Base-by-base conservation (phyloP, 2,113 vertebrate species). In the Prinia subflava region DNA sequence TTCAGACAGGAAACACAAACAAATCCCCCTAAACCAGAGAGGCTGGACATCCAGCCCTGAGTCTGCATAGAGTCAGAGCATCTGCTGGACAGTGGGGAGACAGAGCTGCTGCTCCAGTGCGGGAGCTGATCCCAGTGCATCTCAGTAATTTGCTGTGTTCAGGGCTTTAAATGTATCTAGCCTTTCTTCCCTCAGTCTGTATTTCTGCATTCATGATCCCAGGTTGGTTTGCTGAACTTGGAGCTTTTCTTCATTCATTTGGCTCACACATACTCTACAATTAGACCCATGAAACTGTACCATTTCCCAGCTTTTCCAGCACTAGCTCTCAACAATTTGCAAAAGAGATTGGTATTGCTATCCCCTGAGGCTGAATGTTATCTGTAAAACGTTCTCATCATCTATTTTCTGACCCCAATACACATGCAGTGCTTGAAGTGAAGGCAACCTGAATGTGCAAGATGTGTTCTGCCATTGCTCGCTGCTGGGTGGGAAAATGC, bases 81-180 rank as follows among this genome's bases (percentile, higher is more conserved):
- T 68, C 42, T 31, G 11, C 60, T 59, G 67, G 49, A 35, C 63
- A 16, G 6, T 11, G 23, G 15, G 47, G 33, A 62, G 39, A 24
- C 23, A 22, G 52, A 83, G 24, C 15, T 63, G 21, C 49, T 60
- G 62, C 0, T 0, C n/a, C n/a, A n/a, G 30, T 1, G 3, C 0
- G 0, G 70, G 39, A 85, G 47, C 62, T 2, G 3, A 55, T 59
- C 55, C 7, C 30, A 14, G 24, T 2, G 15, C 10, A 11, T 49
- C 44, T 53, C 3, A 7, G 8, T 24, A 60, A 23, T 64, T 80
- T 35, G 19, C 50, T 17, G 17, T 4, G 22, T 2, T 2, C n/a
- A 28, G 33, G 64, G 0, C 6, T 56, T 53, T 87, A 55, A 89
- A 71, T 0, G 0, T 20, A 24, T 24, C 18, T 46, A 62, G 27